Evolutionary conservation across 2,797 vertebrate genomes (phyloP), one percentile per base, ranked within the genome.

Genomic region (Danio aesculapii): DNA sequence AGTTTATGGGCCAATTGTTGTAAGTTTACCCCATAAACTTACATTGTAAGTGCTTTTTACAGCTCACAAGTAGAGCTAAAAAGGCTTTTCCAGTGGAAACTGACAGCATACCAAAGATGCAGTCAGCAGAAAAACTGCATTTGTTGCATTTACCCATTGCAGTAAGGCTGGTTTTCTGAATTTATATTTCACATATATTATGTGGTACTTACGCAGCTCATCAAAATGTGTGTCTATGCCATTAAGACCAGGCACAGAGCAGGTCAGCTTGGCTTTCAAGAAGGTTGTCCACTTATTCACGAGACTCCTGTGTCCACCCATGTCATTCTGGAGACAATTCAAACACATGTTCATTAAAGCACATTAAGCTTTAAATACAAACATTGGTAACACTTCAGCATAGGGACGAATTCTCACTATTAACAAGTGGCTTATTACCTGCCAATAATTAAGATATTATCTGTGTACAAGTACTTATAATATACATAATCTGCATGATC

Each of bases 261-360:
- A 99, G 83, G 98, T 92, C 14, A 99, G 92, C 13, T 98, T 95
- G 13, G 98, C 97, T 89, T 99, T 99, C 64, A 99, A 88, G 87
- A 99, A 99, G 9, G 98, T 99, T 2, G 98, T 99, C 98, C 98
- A 99, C 88, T 99, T 99, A 87, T 99, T 99, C 43, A 99, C 97
- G 47, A 99, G 94, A 86, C 98, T 99, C 84, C 98, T 95, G 91
- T 99, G 98, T 39, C 98, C 98, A 44, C 98, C 98, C 44, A 98
- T 94, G 82, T 99, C 98, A 86, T 99, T 99, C 98, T 99, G 92
- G 81, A 78, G 86, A 87, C 85, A 83, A 84, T 19, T 8, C 21
- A 74, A 52, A 73, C 41, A 83, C 10, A 49, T 50, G 8, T 63
- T 5, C 55, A 30, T 11, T 46, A 81, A 88, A 83, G 82, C 83